phyloP scores from a whole-genome alignment of 2,797 vertebrate genomes.

The Rachycentron canadum region DNA sequence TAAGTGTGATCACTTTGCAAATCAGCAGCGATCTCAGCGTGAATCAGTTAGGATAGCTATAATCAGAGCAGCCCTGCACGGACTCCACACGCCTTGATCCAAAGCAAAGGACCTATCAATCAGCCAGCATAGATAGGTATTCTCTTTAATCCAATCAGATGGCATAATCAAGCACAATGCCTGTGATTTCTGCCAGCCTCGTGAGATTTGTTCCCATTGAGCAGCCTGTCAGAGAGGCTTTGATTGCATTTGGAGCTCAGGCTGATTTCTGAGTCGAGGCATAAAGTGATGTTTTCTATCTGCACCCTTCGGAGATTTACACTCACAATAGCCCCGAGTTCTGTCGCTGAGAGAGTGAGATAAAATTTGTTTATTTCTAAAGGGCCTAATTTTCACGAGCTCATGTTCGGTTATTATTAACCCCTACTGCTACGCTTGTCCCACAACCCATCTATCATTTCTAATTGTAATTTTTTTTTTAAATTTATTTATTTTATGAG shows the following conservation, averaged over 20 bases:
- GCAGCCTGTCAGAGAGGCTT: slow-evolving; percentile 77
- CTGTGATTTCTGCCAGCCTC: slow-evolving; percentile 78
- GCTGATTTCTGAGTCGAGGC: slow-evolving; percentile 70
- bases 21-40: slow-evolving; percentile 44
- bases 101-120: slow-evolving; percentile 76
- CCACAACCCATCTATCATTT: slow-evolving; percentile 27
- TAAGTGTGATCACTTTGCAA: slow-evolving; percentile 28
- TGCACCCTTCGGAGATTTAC: slow-evolving; percentile 66
- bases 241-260: slow-evolving; percentile 81
- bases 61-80: slow-evolving; percentile 59
- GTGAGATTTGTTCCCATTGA: slow-evolving; percentile 83
- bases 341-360: slow-evolving; percentile 53
- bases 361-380: slow-evolving; percentile 65
- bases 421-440: neutral
- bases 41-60: slow-evolving; percentile 52
- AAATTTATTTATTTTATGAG: slow-evolving; percentile 20
- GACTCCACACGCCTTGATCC: slow-evolving; percentile 48
- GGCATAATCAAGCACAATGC: slow-evolving; percentile 85
- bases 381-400: slow-evolving; percentile 54
- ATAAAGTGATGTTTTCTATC: slow-evolving; percentile 73
- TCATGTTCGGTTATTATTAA: slow-evolving; percentile 55
- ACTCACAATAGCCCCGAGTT: slow-evolving; percentile 62
- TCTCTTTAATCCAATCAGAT: slow-evolving; percentile 85
- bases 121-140: slow-evolving; percentile 74
- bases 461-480: too few relatives aligned